Evolutionary conservation across 2,797 vertebrate genomes (phyloP).

Genomic region (Argyrosomus regius): DNA sequence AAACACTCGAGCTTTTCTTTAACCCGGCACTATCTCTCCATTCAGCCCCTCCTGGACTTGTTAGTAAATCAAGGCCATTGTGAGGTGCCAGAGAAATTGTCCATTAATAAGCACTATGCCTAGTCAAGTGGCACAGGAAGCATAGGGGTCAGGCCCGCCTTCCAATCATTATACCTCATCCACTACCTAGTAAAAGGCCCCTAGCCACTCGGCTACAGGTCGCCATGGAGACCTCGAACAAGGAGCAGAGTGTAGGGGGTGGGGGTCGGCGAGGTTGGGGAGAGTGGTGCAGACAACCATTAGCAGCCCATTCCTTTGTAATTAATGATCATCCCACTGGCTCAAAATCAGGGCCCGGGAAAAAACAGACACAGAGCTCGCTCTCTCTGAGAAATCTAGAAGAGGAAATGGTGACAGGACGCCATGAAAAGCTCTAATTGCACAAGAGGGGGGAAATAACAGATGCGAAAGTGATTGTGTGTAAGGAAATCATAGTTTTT

Average conservation of each 20-base stretch:
- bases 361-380: constrained; percentile 62
- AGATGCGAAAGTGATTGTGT: constrained; percentile 52
- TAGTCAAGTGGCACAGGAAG: constrained; percentile 79
- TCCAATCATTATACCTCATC: constrained; percentile 77
- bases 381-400: constrained; percentile 15
- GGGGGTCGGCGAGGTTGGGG: constrained; percentile 51
- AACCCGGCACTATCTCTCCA: constrained; percentile 29
- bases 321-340: constrained; percentile 84
- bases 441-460: constrained; percentile 29
- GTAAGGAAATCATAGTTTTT: constrained; percentile 32
- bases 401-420: constrained; percentile 63
- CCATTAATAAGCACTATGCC: constrained; percentile 80
- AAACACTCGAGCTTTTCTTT: constrained; percentile 41
- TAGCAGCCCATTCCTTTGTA: constrained; percentile 82
- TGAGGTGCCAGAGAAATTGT: constrained; percentile 72
- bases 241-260: constrained; percentile 37
- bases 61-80: constrained; percentile 74
- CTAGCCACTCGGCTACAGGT: constrained; percentile 79
- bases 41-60: constrained; percentile 50
- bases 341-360: constrained; percentile 68
- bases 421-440: constrained; percentile 25
- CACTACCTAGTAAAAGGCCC: constrained; percentile 74
- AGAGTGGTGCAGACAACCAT: constrained; percentile 76
- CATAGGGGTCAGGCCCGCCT: constrained; percentile 74
- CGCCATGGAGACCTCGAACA: constrained; percentile 81